Evolutionary conservation across 2,113 vertebrate genomes (phyloP), one percentile per base, ranked within the genome.

Genomic region (Turdus rufiventris): DNA sequence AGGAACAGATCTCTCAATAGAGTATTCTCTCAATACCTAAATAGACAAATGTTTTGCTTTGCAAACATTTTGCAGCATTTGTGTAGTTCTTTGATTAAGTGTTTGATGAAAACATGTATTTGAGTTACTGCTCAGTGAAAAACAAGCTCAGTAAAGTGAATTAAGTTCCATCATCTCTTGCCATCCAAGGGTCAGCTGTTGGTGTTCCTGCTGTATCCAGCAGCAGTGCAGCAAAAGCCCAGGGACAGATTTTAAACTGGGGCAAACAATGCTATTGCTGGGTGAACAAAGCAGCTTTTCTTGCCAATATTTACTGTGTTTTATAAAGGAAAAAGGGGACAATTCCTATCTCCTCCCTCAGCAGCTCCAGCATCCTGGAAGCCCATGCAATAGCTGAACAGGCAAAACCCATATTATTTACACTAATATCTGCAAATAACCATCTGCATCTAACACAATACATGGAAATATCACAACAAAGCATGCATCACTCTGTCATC

Each of bases 1-100:
- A 87, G 53, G 36, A 93, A 74, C 65, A 78, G 38, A 71, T 67
- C 43, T 77, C 88, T 87, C 73, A 50, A 43, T 1, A 88, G 53
- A 92, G 23, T 14, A 78, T 89, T 91, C 88, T 91, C 85, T 71
- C 75, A 88, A 67, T 74, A 89, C 85, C 80, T 91, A 89, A 91
- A 86, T 0, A 74, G 84, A 85, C 56, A 81, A 71, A 71, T n/a
- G 51, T 51, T 78, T 57, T 79, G 65, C 84, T 89, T 75, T 93
- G 62, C 70, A 62, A 93, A 85, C 65, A 33, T 54, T 91, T 24
- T 67, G 53, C 62, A 72, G 81, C 70, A 61, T 77, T 70, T 85
- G 18, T 67, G 74, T 58, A 78, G 81, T 60, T 82, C 81, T 93
- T 85, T 86, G 86, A 83, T 88, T 82, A 87, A 85, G 86, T 36